Base-by-base conservation (phyloP, 2,888 invertebrate species). In the Oegoconia quadripuncta region DNA sequence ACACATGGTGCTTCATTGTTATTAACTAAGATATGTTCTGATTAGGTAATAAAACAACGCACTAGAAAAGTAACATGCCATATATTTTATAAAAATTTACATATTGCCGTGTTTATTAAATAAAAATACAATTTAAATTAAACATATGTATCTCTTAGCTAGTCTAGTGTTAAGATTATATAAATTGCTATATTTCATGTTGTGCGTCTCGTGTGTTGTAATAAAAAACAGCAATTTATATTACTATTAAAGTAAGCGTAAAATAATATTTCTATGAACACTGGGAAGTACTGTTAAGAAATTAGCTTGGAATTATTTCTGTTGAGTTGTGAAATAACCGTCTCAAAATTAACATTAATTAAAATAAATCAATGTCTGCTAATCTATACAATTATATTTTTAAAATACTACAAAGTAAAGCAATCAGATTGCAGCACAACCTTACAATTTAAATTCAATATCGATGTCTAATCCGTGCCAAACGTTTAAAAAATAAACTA, bases 61-160 rank as follows among this genome's bases (percentile, higher is more conserved):
- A 28, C 53, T 76, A 78, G 74, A 79, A 84, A 80, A 84, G 71
- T 86, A 87, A 87, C 84, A 84, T 84, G 82, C 78, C 82, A 80
- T 87, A 86, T 86, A 87, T 83, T 84, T 80, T 72, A 74, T 77
- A 77, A 74, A 70, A 77, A 68, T 74, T 69, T 77, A 78, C 74
- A 69, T 58, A 68, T 66, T 70, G 66, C 71, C 53, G 66, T 72
- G 65, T 72, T 70, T 69, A 69, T 66, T 69, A 65, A 67, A 69
- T 68, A 68, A 64, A 59, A 63, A 67, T 44, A 44, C 40, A 43
- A 31, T 27, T 59, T 59, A 64, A 60, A 53, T 60, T 54, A 53
- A 37, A 39, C 31, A 40, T 34, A 41, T 37, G 46, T 50, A 53
- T 50, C 37, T 50, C 46, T 48, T 58, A 59, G 34, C 29, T 42